These are phyloP conservation scores for Peromyscus attwateri DNA, from an alignment of 2,797 vertebrate genomes.

Conservation along the genomic window DNA sequence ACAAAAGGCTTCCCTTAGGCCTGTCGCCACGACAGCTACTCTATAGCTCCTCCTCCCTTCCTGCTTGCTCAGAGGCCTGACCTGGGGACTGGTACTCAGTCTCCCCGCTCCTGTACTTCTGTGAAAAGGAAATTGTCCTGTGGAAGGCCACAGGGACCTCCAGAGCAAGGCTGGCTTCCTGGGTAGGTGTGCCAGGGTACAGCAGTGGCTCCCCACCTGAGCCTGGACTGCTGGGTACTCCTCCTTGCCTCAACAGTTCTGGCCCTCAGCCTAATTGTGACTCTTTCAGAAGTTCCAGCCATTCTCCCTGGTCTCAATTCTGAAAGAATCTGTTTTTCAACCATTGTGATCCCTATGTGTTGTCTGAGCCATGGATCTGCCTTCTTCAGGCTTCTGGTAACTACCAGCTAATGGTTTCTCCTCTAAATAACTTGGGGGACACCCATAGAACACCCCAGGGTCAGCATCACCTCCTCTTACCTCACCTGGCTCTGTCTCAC, in stretches of 20 bases:
- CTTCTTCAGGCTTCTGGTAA: background rate
- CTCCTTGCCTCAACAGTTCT: too few relatives aligned
- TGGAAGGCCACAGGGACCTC: background rate
- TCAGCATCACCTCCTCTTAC: rapidly evolving
- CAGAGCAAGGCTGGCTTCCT: background rate
- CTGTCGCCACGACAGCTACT: too few relatives aligned
- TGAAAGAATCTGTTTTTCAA: background rate
- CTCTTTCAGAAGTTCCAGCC: background rate
- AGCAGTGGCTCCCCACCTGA: background rate
- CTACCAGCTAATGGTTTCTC: background rate
- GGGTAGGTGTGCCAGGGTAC: background rate
- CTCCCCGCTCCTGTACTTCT: too few relatives aligned
- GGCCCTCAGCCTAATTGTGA: background rate
- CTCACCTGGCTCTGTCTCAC: background rate
- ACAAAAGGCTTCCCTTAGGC: too few relatives aligned
- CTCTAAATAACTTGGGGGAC: background rate
- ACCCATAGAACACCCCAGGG: background rate
- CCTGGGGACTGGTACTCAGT: background rate
- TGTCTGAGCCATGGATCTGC: background rate
- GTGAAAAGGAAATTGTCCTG: background rate
- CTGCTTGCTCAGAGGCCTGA: background rate
- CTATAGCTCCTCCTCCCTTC: background rate
- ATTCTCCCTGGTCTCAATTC: background rate
- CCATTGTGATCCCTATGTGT: background rate
- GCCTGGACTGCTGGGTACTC: background rate